Evolutionary conservation across 2,113 vertebrate genomes (phyloP).

Genomic region (Pelvicachromis taeniatus): DNA sequence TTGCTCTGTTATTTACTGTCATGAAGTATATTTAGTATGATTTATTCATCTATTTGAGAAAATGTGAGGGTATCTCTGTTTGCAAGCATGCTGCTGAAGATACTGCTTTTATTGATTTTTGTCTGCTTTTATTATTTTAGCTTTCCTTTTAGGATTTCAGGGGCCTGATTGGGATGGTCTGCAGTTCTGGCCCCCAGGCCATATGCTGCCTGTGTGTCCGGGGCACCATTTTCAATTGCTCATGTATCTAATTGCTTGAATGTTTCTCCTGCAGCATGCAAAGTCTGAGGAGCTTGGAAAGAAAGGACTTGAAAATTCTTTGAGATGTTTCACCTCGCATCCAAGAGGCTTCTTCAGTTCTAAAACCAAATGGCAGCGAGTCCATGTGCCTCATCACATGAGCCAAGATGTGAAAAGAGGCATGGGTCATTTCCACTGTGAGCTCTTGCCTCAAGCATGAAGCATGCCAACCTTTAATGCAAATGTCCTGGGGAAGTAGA

Average conservation of each 20-base stretch:
- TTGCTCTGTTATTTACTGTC: neutral
- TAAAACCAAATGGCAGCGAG: neutral
- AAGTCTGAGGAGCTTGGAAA: neutral
- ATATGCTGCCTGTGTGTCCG: fast-evolving
- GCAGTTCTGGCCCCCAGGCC: neutral
- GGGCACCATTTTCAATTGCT: neutral
- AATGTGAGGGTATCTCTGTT: neutral
- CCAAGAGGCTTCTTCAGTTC: neutral
- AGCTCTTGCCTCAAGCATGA: neutral
- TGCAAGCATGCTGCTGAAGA: neutral
- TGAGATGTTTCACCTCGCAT: neutral
- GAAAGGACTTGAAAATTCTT: neutral
- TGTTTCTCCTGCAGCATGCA: neutral
- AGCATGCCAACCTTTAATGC: neutral
- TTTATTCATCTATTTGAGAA: neutral
- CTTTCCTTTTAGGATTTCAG: neutral
- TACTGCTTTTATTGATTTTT: neutral
- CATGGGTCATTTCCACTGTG: neutral
- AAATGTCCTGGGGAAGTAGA: neutral
- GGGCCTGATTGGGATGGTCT: neutral
- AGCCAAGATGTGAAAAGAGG: neutral
- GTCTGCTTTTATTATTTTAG: neutral
- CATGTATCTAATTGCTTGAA: neutral
- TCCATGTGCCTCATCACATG: neutral
- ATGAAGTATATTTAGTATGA: neutral